These are phyloP conservation scores for Sicus ferrugineus DNA, from an alignment of 2,888 invertebrate genomes.

Conservation along the genomic window DNA sequence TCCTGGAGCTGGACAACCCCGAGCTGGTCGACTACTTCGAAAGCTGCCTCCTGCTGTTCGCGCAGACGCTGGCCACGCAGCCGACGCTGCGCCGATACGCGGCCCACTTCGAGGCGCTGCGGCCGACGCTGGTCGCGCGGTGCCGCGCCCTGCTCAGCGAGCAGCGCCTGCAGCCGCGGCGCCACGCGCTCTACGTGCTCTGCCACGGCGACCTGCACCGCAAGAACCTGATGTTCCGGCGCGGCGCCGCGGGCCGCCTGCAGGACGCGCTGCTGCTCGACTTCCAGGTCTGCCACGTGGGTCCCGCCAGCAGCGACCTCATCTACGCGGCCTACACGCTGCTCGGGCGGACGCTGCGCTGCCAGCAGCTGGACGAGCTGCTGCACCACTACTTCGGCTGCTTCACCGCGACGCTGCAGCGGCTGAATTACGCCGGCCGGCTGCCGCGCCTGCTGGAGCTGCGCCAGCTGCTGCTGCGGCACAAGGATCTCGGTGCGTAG, in stretches of 20 bases:
- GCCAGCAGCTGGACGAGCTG: conserved; percentile 43
- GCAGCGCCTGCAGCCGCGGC: conserved; percentile 38
- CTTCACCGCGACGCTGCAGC: conserved; percentile 45
- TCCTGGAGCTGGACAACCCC: conserved; percentile 32
- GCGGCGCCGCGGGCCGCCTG: conserved; percentile 30
- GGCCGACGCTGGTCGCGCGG: conserved; percentile 30
- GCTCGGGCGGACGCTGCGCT: conserved; percentile 43
- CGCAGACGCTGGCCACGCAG: conserved; percentile 37
- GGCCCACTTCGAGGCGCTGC: conserved; percentile 45
- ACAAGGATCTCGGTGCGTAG: too few relatives aligned
- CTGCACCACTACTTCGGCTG: conserved; percentile 48
- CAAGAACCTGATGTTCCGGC: conserved; percentile 54
- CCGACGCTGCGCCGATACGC: conserved; percentile 41
- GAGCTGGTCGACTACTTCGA: conserved; percentile 37
- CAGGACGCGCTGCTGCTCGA: conserved; percentile 52
- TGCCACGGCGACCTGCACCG: conserved; percentile 57
- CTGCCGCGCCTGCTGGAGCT: conserved; percentile 46
- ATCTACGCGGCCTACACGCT: conserved; percentile 50
- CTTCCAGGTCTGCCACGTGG: conserved; percentile 49
- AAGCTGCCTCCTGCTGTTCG: conserved; percentile 42
- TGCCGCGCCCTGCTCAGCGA: conserved; percentile 23
- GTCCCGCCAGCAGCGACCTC: conserved; percentile 47
- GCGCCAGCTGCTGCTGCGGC: conserved; percentile 41
- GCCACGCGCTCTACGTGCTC: conserved; percentile 44
- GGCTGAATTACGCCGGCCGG: conserved; percentile 44